Conservation (phyloP, 2,888 invertebrate genomes). For the Biston betularia region DNA sequence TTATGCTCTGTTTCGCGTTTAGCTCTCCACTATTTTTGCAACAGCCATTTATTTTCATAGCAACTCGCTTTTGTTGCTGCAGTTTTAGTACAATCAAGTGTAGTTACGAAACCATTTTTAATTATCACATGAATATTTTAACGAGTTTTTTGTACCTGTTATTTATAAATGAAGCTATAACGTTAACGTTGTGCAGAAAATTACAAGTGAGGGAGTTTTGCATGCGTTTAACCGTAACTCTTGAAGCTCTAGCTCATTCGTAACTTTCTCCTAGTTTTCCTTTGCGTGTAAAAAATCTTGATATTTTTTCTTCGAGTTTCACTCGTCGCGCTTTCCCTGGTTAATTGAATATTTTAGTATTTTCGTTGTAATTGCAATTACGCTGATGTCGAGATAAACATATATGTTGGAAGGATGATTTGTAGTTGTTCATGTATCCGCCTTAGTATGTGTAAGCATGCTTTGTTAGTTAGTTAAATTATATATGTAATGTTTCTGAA, state of each 20-base stretch:
- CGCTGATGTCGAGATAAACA: constrained; percentile 62
- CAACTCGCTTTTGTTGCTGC: constrained; percentile 70
- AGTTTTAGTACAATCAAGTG: constrained; percentile 43
- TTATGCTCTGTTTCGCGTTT: constrained; percentile 77
- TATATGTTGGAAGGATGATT: constrained; percentile 58
- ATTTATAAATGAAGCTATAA: constrained; percentile 29
- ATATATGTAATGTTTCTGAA: constrained; percentile 84
- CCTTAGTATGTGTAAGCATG: constrained; percentile 68
- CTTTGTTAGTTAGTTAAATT: constrained; percentile 76
- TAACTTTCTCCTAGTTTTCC: constrained; percentile 76
- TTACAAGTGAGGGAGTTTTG: constrained; percentile 50
- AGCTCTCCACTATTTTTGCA: constrained; percentile 79
- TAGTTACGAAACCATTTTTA: constrained; percentile 41
- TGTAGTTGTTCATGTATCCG: constrained; percentile 60
- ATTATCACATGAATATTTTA: constrained; percentile 38
- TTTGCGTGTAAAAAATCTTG: constrained; percentile 85
- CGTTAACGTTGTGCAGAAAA: constrained; percentile 19
- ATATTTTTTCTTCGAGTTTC: constrained; percentile 77
- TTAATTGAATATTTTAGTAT: constrained; percentile 78
- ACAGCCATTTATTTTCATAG: constrained; percentile 75
- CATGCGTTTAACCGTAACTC: constrained; percentile 46
- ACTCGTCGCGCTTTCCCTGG: constrained; percentile 79
- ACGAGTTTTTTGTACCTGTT: constrained; percentile 34
- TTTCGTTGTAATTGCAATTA: constrained; percentile 76
- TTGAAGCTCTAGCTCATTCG: constrained; percentile 40